These are phyloP conservation scores for Lapara coniferarum DNA, from an alignment of 2,888 invertebrate species.

Conservation along the genomic window DNA sequence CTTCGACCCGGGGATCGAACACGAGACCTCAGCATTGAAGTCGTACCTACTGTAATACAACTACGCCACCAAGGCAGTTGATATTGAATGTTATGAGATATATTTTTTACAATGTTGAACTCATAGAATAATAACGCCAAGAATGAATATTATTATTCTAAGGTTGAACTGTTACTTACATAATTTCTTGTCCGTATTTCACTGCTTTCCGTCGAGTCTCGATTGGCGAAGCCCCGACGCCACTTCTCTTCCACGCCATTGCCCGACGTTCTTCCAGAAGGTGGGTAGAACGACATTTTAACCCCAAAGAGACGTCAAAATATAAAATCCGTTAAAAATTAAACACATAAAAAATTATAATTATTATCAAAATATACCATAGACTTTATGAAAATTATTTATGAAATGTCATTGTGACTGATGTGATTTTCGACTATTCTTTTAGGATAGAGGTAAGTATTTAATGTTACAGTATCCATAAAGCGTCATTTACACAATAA, in stretches of 20 bases:
- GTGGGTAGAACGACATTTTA: constrained; percentile 6
- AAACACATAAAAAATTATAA: constrained; percentile 11
- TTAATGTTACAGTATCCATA: not conserved
- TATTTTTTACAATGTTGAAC: no score
- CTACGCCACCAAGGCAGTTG: no score
- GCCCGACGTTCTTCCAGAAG: not conserved
- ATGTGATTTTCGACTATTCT: not conserved
- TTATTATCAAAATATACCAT: constrained; percentile 6
- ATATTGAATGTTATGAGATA: no score
- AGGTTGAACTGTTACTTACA: no score
- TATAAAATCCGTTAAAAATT: constrained; percentile 2
- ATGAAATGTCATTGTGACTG: not conserved
- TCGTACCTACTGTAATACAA: no score
- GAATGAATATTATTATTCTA: no score
- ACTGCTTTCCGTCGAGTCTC: not conserved
- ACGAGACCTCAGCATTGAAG: no score
- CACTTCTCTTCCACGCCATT: constrained; percentile 8
- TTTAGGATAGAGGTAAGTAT: not conserved
- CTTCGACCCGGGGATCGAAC: no score
- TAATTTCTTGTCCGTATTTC: no score
- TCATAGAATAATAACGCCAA: no score
- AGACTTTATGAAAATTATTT: not conserved
- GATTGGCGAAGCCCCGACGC: not conserved
- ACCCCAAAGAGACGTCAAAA: not conserved
- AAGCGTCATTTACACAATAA: no score